Evolutionary conservation across 2,888 invertebrate genomes (phyloP).

Genomic region (Rhogogaster chlorosoma): DNA sequence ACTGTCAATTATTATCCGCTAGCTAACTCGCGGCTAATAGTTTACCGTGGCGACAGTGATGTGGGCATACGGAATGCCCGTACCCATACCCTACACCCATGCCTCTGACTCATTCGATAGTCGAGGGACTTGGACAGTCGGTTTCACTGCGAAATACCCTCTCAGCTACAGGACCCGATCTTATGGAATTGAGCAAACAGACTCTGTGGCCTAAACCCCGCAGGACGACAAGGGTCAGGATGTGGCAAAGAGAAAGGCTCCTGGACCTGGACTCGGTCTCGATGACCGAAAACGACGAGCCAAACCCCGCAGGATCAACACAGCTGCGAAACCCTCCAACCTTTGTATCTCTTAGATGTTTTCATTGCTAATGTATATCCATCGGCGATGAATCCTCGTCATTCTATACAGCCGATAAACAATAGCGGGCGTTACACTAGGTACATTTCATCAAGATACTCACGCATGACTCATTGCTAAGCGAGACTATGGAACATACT

Average conservation of each 20-base stretch:
- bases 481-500: neutral
- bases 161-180: neutral
- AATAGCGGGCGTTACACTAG: neutral
- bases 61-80: slow-evolving; percentile 42
- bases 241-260: neutral
- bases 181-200: neutral
- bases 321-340: slow-evolving; percentile 29
- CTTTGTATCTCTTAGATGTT: slow-evolving; percentile 61
- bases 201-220: slow-evolving; percentile 9
- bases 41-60: neutral
- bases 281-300: neutral
- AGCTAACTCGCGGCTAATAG: slow-evolving; percentile 12
- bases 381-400: neutral
- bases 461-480: neutral
- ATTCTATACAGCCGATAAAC: neutral
- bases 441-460: slow-evolving; percentile 22
- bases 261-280: neutral
- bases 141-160: neutral
- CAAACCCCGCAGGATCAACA: slow-evolving; percentile 20
- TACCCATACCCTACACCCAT: slow-evolving; percentile 9
- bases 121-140: neutral
- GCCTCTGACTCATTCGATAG: slow-evolving; percentile 19
- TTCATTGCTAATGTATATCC: slow-evolving; percentile 69
- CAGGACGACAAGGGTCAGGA: slow-evolving; percentile 23
- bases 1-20: slow-evolving; percentile 21